Base-by-base conservation (phyloP, 2,113 vertebrate genomes). In the Trematomus loennbergii region DNA sequence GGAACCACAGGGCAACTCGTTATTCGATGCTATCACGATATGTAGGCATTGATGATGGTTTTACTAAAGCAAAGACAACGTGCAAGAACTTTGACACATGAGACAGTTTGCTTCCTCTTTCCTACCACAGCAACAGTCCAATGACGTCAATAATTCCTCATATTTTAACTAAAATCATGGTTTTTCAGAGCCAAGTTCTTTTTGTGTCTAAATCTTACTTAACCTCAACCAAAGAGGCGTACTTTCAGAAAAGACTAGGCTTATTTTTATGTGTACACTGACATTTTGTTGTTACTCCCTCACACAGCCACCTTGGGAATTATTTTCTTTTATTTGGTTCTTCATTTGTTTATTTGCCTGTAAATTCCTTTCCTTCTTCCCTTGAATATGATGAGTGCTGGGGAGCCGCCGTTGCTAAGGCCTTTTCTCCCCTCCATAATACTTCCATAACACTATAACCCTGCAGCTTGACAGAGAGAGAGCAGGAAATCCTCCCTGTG, bases 401-500 rank as follows among this genome's bases (percentile, higher is more conserved):
- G 76, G 50, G 13, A 82, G 83, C 69, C 52, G 6, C 65, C 68
- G 58, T 48, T 54, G 12, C 83, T 78, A 86, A 90, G 78, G 83
- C 79, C 45, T 81, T 73, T 81, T 54, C 80, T 87, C 25, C 76
- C 73, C 61, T 83, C 60, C 70, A 29, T 89, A 87, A 91, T 90
- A 62, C 82, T 80, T 52, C 74, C 52, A 75, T 90, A 93, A 89
- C 92, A 81, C 86, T 64, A 81, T 91, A 92, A 89, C 90, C 78
- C 88, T 40, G 62, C 72, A 85, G 90, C 75, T 87, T 87, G 85
- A 90, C 89, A 80, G 84, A 84, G 57, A 86, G 83, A 90, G 74
- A 86, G 81, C 86, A 89, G 85, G 68, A 90, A 92, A 93, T 93
- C 89, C 85, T 87, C 70, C 74, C 65, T 79, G 60, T 88, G 86